These are phyloP conservation scores for Sciurus vulgaris DNA, from an alignment of 2,797 vertebrate genomes.

Conservation along the genomic window DNA sequence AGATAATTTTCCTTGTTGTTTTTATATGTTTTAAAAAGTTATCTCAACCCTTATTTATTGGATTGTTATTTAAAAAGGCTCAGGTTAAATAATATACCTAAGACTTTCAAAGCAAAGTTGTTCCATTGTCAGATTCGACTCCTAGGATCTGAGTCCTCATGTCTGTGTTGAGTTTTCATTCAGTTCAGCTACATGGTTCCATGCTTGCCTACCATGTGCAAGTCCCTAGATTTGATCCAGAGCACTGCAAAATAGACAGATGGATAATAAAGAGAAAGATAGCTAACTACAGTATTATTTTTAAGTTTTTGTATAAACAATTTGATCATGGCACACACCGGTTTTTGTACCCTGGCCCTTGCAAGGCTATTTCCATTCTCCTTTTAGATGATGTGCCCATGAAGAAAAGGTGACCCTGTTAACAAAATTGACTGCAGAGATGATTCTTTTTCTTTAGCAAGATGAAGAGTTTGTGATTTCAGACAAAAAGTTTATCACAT, in stretches of 20 bases:
- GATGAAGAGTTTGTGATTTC: neutral
- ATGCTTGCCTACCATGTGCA: neutral
- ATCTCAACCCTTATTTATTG: neutral
- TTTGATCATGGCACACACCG: neutral
- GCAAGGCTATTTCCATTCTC: rapidly evolving
- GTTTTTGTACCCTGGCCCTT: neutral
- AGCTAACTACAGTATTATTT: neutral
- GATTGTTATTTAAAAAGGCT: neutral
- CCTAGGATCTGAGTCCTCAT: neutral
- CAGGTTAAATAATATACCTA: neutral
- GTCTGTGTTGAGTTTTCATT: neutral
- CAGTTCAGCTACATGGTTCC: neutral
- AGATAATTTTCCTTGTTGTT: neutral
- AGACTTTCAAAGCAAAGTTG: rapidly evolving
- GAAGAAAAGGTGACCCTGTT: neutral
- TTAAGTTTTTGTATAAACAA: neutral
- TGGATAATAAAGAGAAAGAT: no score
- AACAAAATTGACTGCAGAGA: neutral
- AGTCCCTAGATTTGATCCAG: neutral
- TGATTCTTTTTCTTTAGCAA: neutral
- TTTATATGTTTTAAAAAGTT: neutral
- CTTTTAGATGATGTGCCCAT: no score
- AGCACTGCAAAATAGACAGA: neutral
- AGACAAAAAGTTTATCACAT: neutral
- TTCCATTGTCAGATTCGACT: rapidly evolving